Percentiles rank a stretch among this genome's conserved stretches.
These are phyloP conservation scores for Lasioglossum villosulum DNA, from an alignment of 2,888 invertebrate genomes.

Conservation along the genomic window DNA sequence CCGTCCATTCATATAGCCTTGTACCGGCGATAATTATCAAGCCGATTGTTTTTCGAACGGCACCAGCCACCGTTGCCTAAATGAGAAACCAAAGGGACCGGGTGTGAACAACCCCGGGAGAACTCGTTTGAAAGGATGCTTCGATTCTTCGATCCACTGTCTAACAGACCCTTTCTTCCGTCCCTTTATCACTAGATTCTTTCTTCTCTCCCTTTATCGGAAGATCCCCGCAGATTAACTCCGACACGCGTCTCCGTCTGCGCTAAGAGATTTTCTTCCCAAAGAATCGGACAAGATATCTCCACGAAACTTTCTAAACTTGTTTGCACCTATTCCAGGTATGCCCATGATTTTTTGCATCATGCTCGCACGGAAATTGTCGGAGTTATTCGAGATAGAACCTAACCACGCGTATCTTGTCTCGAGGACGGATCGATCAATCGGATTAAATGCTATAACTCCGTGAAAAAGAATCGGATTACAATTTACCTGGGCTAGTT, in stretches of 20 bases:
- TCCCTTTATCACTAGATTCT: not conserved
- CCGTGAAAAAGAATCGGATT: not conserved
- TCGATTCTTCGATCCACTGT: conserved; percentile 5
- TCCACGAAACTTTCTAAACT: not conserved
- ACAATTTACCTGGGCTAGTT: not conserved
- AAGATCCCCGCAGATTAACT: conserved; percentile 16
- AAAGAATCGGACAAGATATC: not conserved
- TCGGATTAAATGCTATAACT: not conserved
- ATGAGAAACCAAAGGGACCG: not conserved
- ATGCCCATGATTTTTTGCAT: not conserved
- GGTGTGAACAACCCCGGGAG: not conserved
- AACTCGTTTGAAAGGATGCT: not conserved
- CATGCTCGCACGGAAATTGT: not conserved
- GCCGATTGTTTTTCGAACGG: conserved; percentile 6
- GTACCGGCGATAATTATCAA: conserved; percentile 11
- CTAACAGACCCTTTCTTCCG: not conserved
- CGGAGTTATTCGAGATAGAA: not conserved
- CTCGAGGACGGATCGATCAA: not conserved
- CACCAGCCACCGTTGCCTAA: conserved; percentile 2
- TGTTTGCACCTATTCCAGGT: not conserved
- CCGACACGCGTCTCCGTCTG: not conserved
- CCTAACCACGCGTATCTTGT: not conserved
- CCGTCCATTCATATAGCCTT: not conserved
- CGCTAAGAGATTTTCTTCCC: not conserved
- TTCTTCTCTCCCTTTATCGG: conserved; percentile 17